phyloP scores from a whole-genome alignment of 2,113 vertebrate species.

The Stictonetta naevosa region DNA sequence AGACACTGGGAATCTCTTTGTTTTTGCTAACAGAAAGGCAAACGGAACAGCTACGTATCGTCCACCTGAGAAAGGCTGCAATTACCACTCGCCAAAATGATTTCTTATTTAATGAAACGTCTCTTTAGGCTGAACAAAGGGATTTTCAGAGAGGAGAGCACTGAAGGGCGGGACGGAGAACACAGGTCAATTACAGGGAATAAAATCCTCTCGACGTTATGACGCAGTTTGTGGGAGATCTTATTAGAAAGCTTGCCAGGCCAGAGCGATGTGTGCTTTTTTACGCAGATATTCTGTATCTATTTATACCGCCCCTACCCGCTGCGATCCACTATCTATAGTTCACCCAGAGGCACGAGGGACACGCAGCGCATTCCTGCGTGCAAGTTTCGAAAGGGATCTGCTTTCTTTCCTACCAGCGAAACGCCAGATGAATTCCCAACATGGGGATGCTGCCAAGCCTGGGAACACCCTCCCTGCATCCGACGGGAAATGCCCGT shows the following conservation, averaged over 20 bases:
- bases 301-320: constrained; percentile 40
- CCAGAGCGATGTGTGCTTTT: neutral
- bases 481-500: neutral
- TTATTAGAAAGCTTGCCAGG: constrained; percentile 23
- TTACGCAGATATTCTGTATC: neutral
- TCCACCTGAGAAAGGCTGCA: constrained; percentile 23
- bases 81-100: constrained; percentile 63
- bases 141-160: constrained; percentile 44
- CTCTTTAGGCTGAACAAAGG: constrained; percentile 61
- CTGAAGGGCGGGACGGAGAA: constrained; percentile 12
- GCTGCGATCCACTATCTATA: neutral
- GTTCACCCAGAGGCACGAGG: neutral
- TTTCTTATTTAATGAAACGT: constrained; percentile 62
- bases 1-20: neutral
- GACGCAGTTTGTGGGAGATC: constrained; percentile 64
- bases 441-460: neutral
- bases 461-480: neutral
- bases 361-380: neutral
- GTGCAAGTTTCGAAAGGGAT: neutral
- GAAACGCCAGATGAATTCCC: neutral
- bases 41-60: constrained; percentile 1
- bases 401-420: neutral
- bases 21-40: constrained; percentile 2
- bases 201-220: constrained; percentile 48
- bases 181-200: constrained; percentile 57